phyloP scores from a whole-genome alignment of 2,888 invertebrate genomes.

The Apodemia mormo region DNA sequence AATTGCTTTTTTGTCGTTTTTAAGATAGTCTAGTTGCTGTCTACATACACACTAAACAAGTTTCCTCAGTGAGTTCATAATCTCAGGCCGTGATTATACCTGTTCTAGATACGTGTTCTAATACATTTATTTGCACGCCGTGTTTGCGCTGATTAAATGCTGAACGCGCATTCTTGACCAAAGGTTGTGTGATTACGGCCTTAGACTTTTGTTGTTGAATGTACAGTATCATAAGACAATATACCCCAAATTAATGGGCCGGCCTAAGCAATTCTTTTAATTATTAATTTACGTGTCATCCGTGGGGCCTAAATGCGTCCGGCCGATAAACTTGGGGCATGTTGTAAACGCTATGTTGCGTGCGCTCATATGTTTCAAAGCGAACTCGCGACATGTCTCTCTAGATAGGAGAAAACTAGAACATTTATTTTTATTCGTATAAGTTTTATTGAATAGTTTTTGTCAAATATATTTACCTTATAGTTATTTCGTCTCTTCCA shows the following conservation, averaged over 20 bases:
- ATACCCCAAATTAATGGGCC: background rate
- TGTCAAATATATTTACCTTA: slow-evolving; percentile 66
- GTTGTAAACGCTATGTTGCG: slow-evolving; percentile 46
- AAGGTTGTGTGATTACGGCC: too few species aligned
- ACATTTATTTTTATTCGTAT: slow-evolving; percentile 64
- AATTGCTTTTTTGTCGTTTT: too few species aligned
- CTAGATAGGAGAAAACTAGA: slow-evolving; percentile 66
- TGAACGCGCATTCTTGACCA: too few species aligned
- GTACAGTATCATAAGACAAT: background rate
- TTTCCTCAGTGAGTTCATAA: too few species aligned
- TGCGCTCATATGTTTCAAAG: slow-evolving; percentile 75
- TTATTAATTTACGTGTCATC: background rate
- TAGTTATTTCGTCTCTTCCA: slow-evolving; percentile 66
- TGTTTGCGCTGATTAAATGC: too few species aligned
- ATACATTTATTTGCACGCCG: too few species aligned
- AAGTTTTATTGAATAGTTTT: slow-evolving; percentile 67
- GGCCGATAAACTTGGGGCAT: slow-evolving; percentile 8
- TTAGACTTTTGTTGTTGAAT: background rate
- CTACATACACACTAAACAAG: too few species aligned
- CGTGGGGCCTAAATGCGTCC: background rate
- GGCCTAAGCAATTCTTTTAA: background rate
- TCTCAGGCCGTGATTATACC: too few species aligned
- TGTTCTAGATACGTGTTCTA: too few species aligned
- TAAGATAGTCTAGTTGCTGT: too few species aligned
- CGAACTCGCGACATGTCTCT: slow-evolving; percentile 68